A percentile compares a stretch with the other conserved stretches of the same genome.
These are phyloP conservation scores for Dendrolimus kikuchii DNA, from an alignment of 1,140 invertebrate genomes.

Conservation along the genomic window DNA sequence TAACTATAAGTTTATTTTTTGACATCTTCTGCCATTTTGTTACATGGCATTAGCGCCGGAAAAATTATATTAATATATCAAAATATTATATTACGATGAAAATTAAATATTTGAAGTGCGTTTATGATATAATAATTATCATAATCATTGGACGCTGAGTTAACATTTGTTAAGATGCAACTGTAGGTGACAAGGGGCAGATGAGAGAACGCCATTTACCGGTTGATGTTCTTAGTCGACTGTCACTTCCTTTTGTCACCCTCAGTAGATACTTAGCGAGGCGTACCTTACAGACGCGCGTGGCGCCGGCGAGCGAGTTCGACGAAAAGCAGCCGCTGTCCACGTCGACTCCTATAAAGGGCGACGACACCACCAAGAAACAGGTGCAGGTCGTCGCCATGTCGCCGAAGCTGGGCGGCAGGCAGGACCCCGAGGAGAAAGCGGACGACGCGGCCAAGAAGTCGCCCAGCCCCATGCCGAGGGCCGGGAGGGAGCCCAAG, in stretches of 20 bases:
- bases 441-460: constrained; percentile 11
- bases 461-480: constrained; percentile 15
- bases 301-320: constrained; percentile 31
- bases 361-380: constrained; percentile 19
- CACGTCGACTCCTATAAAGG: constrained; percentile 60
- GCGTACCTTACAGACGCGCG: constrained; percentile 26
- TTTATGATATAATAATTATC: no score
- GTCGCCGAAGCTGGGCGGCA: constrained; percentile 45
- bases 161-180: no score
- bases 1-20: no score
- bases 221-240: no score
- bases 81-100: no score
- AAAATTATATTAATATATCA: no score
- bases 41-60: no score
- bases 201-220: no score
- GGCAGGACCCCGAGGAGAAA: constrained; percentile 7
- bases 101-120: no score
- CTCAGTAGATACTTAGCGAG: background rate
- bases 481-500: constrained; percentile 5
- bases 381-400: constrained; percentile 55
- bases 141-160: no score
- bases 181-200: no score
- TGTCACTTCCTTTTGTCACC: background rate
- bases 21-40: no score
- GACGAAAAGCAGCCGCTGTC: constrained; percentile 45